These are phyloP conservation scores for Drosophila mimica DNA, from an alignment of 2,888 invertebrate genomes.

Conservation along the genomic window DNA sequence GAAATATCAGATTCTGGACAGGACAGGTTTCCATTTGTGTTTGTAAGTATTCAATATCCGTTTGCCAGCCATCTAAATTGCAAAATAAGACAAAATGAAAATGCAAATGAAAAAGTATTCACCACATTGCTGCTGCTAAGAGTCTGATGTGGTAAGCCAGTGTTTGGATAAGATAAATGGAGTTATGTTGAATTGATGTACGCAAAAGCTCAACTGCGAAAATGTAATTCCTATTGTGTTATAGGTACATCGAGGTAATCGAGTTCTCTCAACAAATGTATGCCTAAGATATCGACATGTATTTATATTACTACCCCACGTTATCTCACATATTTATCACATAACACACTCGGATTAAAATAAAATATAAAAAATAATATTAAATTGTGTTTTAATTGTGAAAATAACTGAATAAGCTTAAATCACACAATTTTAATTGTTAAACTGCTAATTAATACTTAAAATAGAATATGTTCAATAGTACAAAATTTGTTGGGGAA, in stretches of 20 bases:
- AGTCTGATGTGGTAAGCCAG: constrained; percentile 36
- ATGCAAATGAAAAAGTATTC: constrained; percentile 42
- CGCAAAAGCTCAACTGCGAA: too few relatives aligned
- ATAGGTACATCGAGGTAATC: too few relatives aligned
- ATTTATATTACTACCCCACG: neutral
- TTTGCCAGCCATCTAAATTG: constrained; percentile 46
- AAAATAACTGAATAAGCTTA: neutral
- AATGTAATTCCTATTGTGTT: too few relatives aligned
- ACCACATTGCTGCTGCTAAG: constrained; percentile 25
- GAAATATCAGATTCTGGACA: constrained; percentile 10
- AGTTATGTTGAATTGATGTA: neutral
- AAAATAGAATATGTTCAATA: too few relatives aligned
- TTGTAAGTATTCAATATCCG: constrained; percentile 46
- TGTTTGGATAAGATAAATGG: constrained; percentile 18
- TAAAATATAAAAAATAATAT: neutral
- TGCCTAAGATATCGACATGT: too few relatives aligned
- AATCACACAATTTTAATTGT: neutral
- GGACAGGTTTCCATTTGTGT: constrained; percentile 10
- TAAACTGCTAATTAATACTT: neutral
- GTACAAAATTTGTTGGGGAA: too few relatives aligned
- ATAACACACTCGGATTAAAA: neutral
- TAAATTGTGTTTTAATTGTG: too few relatives aligned
- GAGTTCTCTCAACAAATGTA: too few relatives aligned
- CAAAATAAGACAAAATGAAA: constrained; percentile 47
- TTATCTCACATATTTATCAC: neutral